Conservation (phyloP, 1,140 invertebrate species). For the Lucilia cuprina region DNA sequence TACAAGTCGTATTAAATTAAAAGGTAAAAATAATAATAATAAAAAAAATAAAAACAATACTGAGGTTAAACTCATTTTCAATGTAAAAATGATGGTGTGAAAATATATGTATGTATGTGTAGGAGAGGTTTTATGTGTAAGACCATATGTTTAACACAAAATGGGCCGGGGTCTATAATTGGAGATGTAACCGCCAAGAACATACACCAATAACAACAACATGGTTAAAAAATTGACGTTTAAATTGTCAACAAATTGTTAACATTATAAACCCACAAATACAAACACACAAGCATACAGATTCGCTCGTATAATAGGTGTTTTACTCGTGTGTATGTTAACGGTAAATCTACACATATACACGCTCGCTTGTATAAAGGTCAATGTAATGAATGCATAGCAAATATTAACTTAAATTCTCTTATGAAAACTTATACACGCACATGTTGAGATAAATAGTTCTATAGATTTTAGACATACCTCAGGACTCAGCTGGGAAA, state of each 20-base stretch:
- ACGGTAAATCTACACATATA: no score
- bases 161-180: not conserved
- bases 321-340: no score
- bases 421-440: not conserved
- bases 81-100: not conserved
- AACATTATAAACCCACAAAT: not conserved
- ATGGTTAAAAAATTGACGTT: not conserved
- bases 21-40: not conserved
- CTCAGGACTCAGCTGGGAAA: not conserved
- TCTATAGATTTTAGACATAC: no score
- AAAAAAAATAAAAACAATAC: not conserved
- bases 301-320: no score
- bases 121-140: no score
- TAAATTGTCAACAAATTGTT: not conserved
- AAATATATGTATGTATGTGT: not conserved
- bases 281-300: not conserved
- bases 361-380: not conserved
- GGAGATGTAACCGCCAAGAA: not conserved
- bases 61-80: not conserved
- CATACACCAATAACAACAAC: not conserved
- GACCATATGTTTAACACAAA: not conserved
- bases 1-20: not conserved
- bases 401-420: not conserved
- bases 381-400: not conserved
- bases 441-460: no score